These are phyloP conservation scores for Isurus oxyrinchus DNA, from an alignment of 2,113 vertebrate genomes.

Conservation along the genomic window DNA sequence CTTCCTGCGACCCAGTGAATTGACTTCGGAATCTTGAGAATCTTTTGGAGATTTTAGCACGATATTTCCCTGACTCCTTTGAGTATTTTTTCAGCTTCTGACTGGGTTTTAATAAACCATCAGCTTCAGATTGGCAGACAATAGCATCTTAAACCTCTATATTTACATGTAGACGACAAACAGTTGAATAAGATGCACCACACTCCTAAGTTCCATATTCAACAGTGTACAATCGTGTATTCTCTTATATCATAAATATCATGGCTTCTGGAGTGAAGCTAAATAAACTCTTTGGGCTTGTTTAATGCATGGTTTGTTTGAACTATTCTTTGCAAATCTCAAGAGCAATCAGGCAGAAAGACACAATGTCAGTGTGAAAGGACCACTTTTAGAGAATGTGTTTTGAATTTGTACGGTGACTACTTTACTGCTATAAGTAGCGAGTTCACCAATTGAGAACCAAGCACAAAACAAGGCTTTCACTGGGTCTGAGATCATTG, in stretches of 20 bases:
- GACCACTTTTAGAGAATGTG: background rate
- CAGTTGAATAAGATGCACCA: background rate
- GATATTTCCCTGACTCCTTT: background rate
- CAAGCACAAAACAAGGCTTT: slow-evolving; percentile 25
- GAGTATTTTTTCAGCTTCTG: background rate
- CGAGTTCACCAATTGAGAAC: background rate
- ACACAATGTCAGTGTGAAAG: background rate
- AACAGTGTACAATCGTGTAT: background rate
- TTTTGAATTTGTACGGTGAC: slow-evolving; percentile 3
- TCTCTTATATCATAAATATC: background rate
- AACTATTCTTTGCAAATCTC: background rate
- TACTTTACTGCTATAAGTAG: background rate
- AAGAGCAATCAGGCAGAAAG: background rate
- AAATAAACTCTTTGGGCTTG: background rate
- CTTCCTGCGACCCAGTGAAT: background rate
- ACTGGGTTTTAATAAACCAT: background rate
- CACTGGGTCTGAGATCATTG: slow-evolving; percentile 3
- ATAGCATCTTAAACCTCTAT: background rate
- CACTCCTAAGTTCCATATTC: background rate
- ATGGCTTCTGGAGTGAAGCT: background rate
- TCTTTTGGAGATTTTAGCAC: background rate
- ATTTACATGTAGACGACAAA: background rate
- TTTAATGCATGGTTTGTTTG: background rate
- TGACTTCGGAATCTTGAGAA: background rate
- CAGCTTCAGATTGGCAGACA: background rate